Evolutionary conservation across 2,113 vertebrate genomes (phyloP), one percentile per base, ranked within the genome.

Genomic region (Anthoscopus minutus): DNA sequence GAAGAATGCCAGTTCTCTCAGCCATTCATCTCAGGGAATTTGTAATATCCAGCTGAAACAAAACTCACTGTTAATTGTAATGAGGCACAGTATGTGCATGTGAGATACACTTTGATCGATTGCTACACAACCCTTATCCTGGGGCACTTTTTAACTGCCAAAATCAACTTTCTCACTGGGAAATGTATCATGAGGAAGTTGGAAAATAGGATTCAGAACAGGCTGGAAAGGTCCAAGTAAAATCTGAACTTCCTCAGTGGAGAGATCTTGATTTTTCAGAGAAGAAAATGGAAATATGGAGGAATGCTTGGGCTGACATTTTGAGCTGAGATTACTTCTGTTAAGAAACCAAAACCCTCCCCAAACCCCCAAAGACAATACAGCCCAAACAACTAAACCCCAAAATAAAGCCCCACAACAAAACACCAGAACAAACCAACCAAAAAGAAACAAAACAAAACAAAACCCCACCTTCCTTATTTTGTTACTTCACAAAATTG

Each of bases 41-140:
- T 48, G 25, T 51, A 73, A 74, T 60, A 78, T 81, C 30, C 64
- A 88, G 25, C 40, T 80, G 72, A 87, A 84, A 10, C 17, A 73
- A 78, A 88, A 70, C 45, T 70, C 45, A 19, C 38, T 45, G n/a
- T n/a, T 91, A 66, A 37, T 73, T 66, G 60, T 37, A 62, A 48
- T 0, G 2, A 70, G 38, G 57, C 58, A 54, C 42, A 66, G 8
- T 33, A 47, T 33, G 27, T 12, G 14, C 66, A 16, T 7, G 14
- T 0, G 0, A 76, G 73, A 61, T 25, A 40, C 8, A 3, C 30
- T 67, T 86, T 11, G 64, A 73, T 78, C 1, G 0, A 54, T 54
- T 67, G 54, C 62, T 67, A 21, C 13, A 1, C 44, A 71, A 4
- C 20, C 15, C 40, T 56, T 74, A 64, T 11, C 44, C 54, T 35